Evolutionary conservation across 2,797 vertebrate species (phyloP).

Genomic region (Lithobates pipiens): DNA sequence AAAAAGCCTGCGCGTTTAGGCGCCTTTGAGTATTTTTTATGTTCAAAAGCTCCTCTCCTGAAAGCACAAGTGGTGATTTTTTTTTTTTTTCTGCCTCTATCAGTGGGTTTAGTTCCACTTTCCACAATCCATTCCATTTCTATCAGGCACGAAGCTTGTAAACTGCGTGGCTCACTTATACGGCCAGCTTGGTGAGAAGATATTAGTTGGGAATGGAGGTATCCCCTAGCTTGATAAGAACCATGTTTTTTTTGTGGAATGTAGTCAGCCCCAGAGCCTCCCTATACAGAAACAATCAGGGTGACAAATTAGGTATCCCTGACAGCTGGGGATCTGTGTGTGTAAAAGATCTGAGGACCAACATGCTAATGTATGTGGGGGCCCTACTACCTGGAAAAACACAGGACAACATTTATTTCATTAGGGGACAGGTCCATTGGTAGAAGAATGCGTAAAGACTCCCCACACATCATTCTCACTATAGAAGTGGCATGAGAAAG

Average conservation of each 20-base stretch:
- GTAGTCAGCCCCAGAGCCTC: conserved; percentile 21
- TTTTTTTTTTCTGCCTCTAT: no score
- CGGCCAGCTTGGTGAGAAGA: no score
- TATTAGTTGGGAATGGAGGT: neutral
- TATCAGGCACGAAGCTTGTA: no score
- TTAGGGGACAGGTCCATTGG: neutral
- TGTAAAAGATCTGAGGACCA: conserved; percentile 44
- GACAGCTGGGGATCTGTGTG: conserved; percentile 43
- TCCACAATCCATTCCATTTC: no score
- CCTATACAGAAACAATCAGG: conserved; percentile 48
- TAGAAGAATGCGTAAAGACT: neutral
- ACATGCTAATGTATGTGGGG: neutral
- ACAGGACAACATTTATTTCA: conserved; percentile 29
- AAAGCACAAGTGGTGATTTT: no score
- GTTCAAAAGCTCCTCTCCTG: no score
- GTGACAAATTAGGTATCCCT: conserved; percentile 53
- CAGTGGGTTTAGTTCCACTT: no score
- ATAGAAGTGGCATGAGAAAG: neutral
- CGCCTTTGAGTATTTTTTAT: no score
- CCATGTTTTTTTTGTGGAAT: conserved; percentile 27
- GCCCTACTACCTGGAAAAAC: conserved; percentile 47
- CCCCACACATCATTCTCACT: no score
- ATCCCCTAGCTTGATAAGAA: conserved; percentile 29
- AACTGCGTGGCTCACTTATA: no score
- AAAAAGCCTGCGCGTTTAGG: no score